A percentile compares a stretch with the other conserved stretches of the same genome.
phyloP scores from a whole-genome alignment of 1,140 invertebrate genomes.

The Brevipalpus yothersi region DNA sequence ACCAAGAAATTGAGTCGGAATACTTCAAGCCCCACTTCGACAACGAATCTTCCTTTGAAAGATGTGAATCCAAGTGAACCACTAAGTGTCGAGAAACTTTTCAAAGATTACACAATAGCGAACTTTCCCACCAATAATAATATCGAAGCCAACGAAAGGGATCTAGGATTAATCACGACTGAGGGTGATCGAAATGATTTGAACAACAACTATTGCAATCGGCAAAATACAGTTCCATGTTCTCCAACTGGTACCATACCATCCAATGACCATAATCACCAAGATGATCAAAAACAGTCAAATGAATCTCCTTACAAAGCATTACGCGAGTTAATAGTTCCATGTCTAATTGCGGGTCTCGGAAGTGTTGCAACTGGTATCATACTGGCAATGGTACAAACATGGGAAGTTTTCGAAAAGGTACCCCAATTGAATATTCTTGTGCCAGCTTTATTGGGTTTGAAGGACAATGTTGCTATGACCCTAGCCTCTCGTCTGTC shows the following conservation, averaged over 20 bases:
- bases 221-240: neutral
- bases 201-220: neutral
- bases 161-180: neutral
- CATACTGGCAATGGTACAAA: slow-evolving; percentile 22
- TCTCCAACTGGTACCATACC: neutral
- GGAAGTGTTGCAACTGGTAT: slow-evolving; percentile 26
- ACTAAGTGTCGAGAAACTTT: neutral
- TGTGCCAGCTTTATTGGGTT: slow-evolving; percentile 68
- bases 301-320: neutral
- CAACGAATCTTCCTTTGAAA: neutral
- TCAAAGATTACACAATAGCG: neutral
- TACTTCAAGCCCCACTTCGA: neutral
- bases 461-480: slow-evolving; percentile 95
- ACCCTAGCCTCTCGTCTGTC: slow-evolving; percentile 78
- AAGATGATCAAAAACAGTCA: neutral
- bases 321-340: slow-evolving; percentile 21
- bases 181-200: neutral
- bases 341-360: slow-evolving; percentile 27
- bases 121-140: neutral
- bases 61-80: neutral
- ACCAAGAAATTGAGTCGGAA: too few relatives aligned
- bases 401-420: slow-evolving; percentile 60
- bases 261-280: neutral
- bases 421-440: slow-evolving; percentile 76
- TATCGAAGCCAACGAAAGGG: neutral